Evolutionary conservation across 2,113 vertebrate species (phyloP).

Genomic region (Camelus dromedarius): DNA sequence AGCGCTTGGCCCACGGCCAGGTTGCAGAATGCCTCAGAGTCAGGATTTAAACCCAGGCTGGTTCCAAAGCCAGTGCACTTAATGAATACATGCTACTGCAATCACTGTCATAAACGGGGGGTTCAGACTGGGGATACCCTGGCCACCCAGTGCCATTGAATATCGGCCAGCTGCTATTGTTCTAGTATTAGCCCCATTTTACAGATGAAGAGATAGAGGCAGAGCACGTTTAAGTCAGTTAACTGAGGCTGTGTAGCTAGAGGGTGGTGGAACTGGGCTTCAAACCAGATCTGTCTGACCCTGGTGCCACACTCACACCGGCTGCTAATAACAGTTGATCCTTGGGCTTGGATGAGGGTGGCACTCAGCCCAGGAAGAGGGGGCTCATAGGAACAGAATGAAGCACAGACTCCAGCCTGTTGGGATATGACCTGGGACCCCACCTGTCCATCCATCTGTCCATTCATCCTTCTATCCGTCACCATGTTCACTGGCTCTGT

Average conservation of each 20-base stretch:
- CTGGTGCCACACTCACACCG: background rate
- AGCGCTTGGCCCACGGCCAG: fast-evolving
- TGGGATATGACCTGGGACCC: background rate
- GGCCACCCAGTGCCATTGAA: background rate
- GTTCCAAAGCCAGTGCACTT: background rate
- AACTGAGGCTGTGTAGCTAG: background rate
- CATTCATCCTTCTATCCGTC: background rate
- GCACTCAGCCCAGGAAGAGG: background rate
- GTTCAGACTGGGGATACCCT: background rate
- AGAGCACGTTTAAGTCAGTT: too few species aligned
- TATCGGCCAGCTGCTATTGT: background rate
- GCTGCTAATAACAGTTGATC: fast-evolving
- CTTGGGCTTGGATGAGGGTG: background rate
- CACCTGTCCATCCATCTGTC: fast-evolving
- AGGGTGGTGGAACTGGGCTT: background rate
- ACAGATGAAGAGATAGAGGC: background rate
- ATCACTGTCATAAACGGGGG: background rate
- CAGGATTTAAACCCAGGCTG: background rate
- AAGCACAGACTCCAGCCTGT: background rate
- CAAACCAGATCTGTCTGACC: background rate
- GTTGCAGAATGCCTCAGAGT: too few species aligned
- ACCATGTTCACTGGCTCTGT: background rate
- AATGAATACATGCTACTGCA: background rate
- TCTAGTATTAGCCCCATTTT: background rate
- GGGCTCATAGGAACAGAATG: background rate